phyloP scores from a whole-genome alignment of 1,140 invertebrate genomes.

The Nephotettix cincticeps region DNA sequence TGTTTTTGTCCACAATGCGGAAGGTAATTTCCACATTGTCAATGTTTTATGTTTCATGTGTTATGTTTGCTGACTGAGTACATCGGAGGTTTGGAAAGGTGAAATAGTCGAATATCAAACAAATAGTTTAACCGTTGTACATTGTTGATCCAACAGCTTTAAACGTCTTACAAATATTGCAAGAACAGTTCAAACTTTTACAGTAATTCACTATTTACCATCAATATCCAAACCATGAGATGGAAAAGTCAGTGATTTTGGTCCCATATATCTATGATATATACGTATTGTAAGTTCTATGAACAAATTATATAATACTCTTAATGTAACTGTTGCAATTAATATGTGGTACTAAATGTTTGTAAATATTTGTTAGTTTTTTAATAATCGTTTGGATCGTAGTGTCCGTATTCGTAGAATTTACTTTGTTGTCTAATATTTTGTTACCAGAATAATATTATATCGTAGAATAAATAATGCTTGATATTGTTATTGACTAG shows the following conservation, averaged over 20 bases:
- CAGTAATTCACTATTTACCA: background rate
- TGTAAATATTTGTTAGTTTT: background rate
- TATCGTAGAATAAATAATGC: background rate
- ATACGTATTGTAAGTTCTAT: conserved; percentile 89
- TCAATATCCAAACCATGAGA: conserved; percentile 35
- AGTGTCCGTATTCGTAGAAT: background rate
- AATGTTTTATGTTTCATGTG: conserved; percentile 24
- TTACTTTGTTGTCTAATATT: background rate
- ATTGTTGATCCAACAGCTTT: too few species aligned
- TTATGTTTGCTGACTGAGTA: conserved; percentile 35
- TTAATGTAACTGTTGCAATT: conserved; percentile 40
- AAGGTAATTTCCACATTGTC: conserved; percentile 51
- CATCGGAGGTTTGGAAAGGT: background rate
- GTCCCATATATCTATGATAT: conserved; percentile 97
- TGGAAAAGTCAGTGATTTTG: conserved; percentile 63
- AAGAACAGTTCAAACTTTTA: too few species aligned
- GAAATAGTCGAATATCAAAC: background rate
- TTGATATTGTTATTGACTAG: background rate
- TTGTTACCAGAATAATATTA: conserved; percentile 1
- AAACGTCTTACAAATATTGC: too few species aligned
- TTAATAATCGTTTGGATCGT: background rate
- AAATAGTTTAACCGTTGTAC: too few species aligned
- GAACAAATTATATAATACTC: conserved; percentile 58
- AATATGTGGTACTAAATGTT: background rate
- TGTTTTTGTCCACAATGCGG: conserved; percentile 37